Base-by-base conservation (phyloP, 2,113 vertebrate genomes). In the Gila orcuttii region DNA sequence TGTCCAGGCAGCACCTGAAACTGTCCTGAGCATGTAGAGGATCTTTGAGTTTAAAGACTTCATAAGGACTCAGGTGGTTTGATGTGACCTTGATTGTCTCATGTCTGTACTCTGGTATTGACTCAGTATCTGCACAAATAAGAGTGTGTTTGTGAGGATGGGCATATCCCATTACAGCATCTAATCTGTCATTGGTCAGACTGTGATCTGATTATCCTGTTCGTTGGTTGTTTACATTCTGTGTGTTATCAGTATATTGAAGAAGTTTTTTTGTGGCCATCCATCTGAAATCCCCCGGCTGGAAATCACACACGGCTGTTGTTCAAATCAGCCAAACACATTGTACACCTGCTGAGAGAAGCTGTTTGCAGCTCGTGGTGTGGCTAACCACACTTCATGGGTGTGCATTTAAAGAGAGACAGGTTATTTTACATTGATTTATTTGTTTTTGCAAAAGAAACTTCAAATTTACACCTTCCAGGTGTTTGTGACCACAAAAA, bases 291-390 rank as follows among this genome's bases (percentile, higher is more conserved):
- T 86, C 85, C 87, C 87, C 85, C 25, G 0, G 21, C 25, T 86
- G 85, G 87, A 88, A 86, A 81, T 86, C 76, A 88, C 84, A 83
- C 59, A 84, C 42, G 36, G 45, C 69, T 88, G 71, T 79, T 71
- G n/a, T 75, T 85, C 77, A 69, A 52, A 73, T 81, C 68, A 39
- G 25, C 6, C 23, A 78, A 42, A 21, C 77, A 42, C 57, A 28
- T 78, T 8, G 39, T 36, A 71, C 84, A 88, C 79, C 87, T 88
- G 66, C 62, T 82, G 71, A 68, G 59, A 81, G 33, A 74, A 23
- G 47, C 13, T 68, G 64, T 78, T 39, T 78, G 62, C 80, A 71
- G 60, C 62, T 82, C 42, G 69, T n/a, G 21, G 36, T 73, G 36
- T n/a, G 36, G 69, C 69, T 59, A 83, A 86, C 84, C 84, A 86